Conservation (phyloP, 2,888 invertebrate genomes). For the Apotomis capreana region DNA sequence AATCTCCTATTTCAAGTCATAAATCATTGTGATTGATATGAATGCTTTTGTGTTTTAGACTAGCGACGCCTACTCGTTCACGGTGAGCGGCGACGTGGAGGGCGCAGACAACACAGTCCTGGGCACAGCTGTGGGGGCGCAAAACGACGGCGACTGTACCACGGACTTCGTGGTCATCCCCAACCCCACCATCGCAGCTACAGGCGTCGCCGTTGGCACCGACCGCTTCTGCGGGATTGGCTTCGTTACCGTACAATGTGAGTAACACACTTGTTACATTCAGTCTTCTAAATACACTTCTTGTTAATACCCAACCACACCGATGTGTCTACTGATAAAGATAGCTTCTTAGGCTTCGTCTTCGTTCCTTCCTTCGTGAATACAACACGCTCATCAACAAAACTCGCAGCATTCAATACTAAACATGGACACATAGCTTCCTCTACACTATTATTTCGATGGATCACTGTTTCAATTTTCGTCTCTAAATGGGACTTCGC, state of each 20-base stretch:
- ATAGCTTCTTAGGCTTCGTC: too few relatives aligned
- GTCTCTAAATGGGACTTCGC: too few relatives aligned
- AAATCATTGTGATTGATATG: not conserved
- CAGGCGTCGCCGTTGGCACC: constrained; percentile 70
- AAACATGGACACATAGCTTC: too few relatives aligned
- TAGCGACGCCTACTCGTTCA: constrained; percentile 85
- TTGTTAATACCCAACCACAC: too few relatives aligned
- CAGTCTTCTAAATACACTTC: too few relatives aligned
- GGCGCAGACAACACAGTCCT: constrained; percentile 84
- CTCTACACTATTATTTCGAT: too few relatives aligned
- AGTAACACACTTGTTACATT: constrained; percentile 1
- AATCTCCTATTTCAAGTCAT: too few relatives aligned
- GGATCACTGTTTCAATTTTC: too few relatives aligned
- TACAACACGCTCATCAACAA: too few relatives aligned
- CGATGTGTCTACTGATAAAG: too few relatives aligned
- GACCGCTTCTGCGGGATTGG: constrained; percentile 91
- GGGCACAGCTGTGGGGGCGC: constrained; percentile 81
- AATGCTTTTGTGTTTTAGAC: constrained; percentile 50
- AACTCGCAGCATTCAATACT: too few relatives aligned
- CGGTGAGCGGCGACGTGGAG: constrained; percentile 87
- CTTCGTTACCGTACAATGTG: constrained; percentile 76
- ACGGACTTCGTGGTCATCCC: constrained; percentile 91
- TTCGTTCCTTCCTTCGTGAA: too few relatives aligned
- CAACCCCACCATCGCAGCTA: constrained; percentile 80
- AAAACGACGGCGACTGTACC: constrained; percentile 84